Conservation (phyloP, 2,888 invertebrate species). For the Caenorhabditis sp. region DNA sequence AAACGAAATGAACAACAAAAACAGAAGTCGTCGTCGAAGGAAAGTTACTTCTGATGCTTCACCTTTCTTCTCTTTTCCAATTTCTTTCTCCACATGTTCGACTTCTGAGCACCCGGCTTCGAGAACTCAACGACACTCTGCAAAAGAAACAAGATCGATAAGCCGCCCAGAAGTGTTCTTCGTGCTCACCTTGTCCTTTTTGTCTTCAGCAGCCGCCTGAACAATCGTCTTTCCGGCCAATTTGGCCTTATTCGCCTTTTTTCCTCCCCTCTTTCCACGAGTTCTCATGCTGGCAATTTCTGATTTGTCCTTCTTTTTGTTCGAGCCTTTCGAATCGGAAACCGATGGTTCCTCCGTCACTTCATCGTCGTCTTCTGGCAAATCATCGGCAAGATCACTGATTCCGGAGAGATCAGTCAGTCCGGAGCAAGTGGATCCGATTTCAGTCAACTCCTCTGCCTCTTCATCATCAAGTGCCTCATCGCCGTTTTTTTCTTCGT, state of each 20-base stretch:
- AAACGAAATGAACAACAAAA: constrained; percentile 40
- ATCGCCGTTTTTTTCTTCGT: constrained; percentile 25
- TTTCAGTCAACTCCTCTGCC: constrained; percentile 73
- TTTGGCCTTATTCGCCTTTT: constrained; percentile 68
- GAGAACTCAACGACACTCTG: constrained; percentile 69
- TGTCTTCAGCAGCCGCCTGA: constrained; percentile 50
- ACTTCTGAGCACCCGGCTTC: constrained; percentile 61
- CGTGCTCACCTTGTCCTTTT: constrained; percentile 42
- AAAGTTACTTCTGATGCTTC: constrained; percentile 71
- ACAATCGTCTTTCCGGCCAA: constrained; percentile 59
- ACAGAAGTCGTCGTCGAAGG: neutral
- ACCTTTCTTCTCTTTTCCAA: constrained; percentile 74
- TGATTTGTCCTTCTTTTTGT: constrained; percentile 21
- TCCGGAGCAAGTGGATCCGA: constrained; percentile 72
- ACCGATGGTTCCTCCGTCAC: constrained; percentile 21
- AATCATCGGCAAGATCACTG: constrained; percentile 72
- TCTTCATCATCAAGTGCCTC: constrained; percentile 50
- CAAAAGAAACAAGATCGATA: neutral
- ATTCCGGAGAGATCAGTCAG: constrained; percentile 76
- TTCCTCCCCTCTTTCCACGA: constrained; percentile 70
- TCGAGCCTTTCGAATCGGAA: constrained; percentile 7
- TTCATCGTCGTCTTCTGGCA: constrained; percentile 55
- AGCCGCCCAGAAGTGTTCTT: too few relatives aligned
- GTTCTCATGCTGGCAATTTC: constrained; percentile 37
- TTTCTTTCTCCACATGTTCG: constrained; percentile 77